Base-by-base conservation (phyloP, 2,888 invertebrate genomes). In the Chymomyza fuscimana region DNA sequence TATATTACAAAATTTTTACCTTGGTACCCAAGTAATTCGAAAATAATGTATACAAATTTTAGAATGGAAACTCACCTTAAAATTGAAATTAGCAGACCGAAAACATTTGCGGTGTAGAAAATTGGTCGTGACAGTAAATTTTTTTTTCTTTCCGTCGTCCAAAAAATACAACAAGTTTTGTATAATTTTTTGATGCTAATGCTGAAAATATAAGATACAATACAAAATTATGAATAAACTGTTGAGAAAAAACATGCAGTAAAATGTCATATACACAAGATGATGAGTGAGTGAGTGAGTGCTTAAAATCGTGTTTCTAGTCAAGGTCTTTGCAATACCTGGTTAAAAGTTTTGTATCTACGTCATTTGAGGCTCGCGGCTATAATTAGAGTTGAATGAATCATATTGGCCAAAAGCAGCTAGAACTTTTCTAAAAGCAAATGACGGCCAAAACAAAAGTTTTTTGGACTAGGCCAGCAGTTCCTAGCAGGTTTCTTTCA, bases 41-140 rank as follows among this genome's bases (percentile, higher is more conserved):
- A 32, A 32, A 32, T 32, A 32, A 32, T 7, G 3, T 32, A 7
- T 32, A 32, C 9, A 32, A 32, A 32, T 32, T 32, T 32, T 46
- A 46, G 12, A 46, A 46, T 36, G 29, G n/a, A 46, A 75, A 76
- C 81, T 82, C 67, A 81, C 81, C 81, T 81, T 81, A 81, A 76
- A 74, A 64, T 72, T 65, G 61, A 59, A 70, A 73, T 73, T 75
- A 74, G 72, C 56, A 69, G 77, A 70, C 70, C 73, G 72, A 74
- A 81, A 74, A 78, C 84, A 81, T 83, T 83, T 77, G 72, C 71
- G 71, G 16, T 63, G 29, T 25, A 60, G 19, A 54, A 40, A 61
- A 32, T 46, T 36, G 63, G 62, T 22, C 52, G 71, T 66, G 59
- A 25, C 29, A 63, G 46, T 15, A 61, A 65, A 46, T 46, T 46